phyloP scores from a whole-genome alignment of 2,113 vertebrate species.

The Eptesicus fuscus region DNA sequence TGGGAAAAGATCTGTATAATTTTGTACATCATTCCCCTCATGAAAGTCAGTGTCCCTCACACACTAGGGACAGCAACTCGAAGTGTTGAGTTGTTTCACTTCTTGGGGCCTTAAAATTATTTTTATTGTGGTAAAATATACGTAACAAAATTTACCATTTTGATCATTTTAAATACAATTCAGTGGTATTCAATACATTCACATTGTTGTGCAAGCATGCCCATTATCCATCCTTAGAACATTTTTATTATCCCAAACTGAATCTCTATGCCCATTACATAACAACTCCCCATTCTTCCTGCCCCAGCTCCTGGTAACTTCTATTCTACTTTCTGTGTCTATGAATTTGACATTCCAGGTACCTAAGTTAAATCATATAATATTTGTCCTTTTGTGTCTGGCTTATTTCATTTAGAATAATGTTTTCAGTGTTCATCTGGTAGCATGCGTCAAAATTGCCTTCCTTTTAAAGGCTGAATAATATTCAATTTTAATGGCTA shows the following conservation, averaged over 20 bases:
- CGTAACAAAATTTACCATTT: not conserved
- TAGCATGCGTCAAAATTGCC: not conserved
- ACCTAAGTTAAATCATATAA: not conserved
- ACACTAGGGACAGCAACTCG: not conserved
- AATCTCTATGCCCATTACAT: not conserved
- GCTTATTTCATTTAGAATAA: not conserved
- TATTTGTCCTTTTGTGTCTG: not conserved
- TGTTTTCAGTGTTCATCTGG: not conserved
- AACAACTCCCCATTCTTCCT: accelerated
- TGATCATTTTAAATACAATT: not conserved
- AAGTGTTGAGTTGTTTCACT: not conserved
- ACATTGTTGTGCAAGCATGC: not conserved
- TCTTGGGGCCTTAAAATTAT: not conserved
- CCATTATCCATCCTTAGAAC: not conserved
- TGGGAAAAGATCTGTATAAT: not conserved
- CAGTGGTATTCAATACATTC: not conserved
- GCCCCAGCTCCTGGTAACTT: not conserved
- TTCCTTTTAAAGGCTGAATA: not conserved
- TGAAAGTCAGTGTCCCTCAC: not conserved
- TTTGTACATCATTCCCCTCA: not conserved
- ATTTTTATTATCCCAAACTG: not conserved
- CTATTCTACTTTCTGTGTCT: not conserved
- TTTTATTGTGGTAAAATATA: not conserved
- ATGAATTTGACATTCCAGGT: not conserved
- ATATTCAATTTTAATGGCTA: not conserved